These are phyloP conservation scores for Fragum sueziense DNA, from an alignment of 2,888 invertebrate species.

Conservation along the genomic window DNA sequence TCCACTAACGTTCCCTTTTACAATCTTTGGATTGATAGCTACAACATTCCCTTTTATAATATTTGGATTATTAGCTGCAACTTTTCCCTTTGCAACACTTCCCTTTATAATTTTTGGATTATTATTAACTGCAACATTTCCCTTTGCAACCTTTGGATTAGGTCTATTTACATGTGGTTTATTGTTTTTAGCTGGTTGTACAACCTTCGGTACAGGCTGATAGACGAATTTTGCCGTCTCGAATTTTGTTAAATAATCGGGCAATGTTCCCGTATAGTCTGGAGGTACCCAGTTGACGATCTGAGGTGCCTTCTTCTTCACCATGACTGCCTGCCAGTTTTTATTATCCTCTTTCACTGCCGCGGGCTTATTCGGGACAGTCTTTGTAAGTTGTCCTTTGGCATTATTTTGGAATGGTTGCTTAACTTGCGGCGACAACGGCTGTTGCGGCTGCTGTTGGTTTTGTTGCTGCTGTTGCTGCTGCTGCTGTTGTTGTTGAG, in stretches of 20 bases:
- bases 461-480: neutral
- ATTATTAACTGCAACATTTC: no score
- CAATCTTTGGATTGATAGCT: no score
- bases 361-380: neutral
- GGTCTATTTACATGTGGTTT: neutral
- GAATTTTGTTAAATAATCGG: conserved; percentile 27
- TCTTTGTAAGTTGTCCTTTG: neutral
- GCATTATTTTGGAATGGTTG: neutral
- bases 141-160: neutral
- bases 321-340: neutral
- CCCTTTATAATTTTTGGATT: no score
- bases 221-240: conserved; percentile 8
- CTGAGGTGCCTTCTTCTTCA: neutral
- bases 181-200: neutral
- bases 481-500: neutral
- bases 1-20: neutral
- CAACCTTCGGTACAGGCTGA: neutral
- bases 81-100: no score
- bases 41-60: no score
- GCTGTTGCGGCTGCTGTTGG: neutral
- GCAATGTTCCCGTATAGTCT: conserved; percentile 39
- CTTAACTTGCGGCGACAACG: neutral
- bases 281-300: conserved; percentile 52
- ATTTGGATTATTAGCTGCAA: no score
- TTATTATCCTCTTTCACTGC: neutral